These are phyloP conservation scores for Xenus cinereus DNA, from an alignment of 2,113 vertebrate species.

Conservation along the genomic window DNA sequence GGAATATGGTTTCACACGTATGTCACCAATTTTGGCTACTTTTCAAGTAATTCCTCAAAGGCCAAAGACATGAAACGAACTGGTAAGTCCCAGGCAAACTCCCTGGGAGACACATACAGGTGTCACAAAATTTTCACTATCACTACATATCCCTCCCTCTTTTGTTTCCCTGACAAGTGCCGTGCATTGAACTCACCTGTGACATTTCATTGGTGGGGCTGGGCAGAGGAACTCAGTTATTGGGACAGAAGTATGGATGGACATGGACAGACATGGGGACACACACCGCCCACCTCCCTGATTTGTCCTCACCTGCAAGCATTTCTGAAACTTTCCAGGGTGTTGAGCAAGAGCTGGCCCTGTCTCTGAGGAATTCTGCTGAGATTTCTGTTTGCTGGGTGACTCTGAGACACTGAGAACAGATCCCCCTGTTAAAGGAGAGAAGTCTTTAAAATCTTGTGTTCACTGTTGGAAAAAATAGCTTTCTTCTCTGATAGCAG, in stretches of 20 bases:
- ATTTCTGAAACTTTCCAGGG: constrained; percentile 83
- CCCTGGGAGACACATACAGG: not conserved
- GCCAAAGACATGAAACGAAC: not conserved
- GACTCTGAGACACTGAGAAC: constrained; percentile 43
- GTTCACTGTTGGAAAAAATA: not conserved
- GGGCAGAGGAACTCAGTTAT: not conserved
- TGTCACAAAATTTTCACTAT: not conserved
- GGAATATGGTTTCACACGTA: not conserved
- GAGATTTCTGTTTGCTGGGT: constrained; percentile 13
- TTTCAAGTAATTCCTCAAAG: not conserved
- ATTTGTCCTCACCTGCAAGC: constrained; percentile 86
- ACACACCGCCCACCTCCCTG: not conserved
- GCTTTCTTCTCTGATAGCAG: not conserved
- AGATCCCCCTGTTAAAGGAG: not conserved
- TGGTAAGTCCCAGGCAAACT: not conserved
- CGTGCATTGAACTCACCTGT: not conserved
- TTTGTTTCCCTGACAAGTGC: not conserved
- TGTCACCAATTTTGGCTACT: not conserved
- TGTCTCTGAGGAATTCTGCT: constrained; percentile 58
- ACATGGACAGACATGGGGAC: not conserved
- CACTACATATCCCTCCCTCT: not conserved
- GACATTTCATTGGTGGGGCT: not conserved
- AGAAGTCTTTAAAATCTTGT: not conserved
- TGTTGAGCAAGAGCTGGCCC: constrained; percentile 77
- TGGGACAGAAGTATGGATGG: not conserved